Percentiles rank a stretch among this genome's conserved stretches.
Conservation (phyloP, 2,797 vertebrate species). For the Arctocebus calabarensis region DNA sequence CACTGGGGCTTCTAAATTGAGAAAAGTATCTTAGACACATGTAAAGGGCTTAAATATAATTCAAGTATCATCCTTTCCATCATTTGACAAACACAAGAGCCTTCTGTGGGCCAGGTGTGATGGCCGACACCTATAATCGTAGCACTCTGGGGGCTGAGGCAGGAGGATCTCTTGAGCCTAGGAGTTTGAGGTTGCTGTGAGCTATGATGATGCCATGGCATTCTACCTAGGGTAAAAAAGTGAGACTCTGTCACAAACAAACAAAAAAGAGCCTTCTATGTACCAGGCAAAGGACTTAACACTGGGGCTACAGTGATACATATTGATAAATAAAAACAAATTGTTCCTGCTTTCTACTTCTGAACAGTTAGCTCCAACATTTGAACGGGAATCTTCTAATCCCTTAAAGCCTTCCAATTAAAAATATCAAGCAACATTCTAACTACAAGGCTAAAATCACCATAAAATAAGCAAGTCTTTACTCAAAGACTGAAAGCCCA, state of each 20-base stretch:
- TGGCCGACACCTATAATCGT: no score
- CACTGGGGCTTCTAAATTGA: background rate
- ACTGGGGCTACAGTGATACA: background rate
- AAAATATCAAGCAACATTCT: constrained; percentile 20
- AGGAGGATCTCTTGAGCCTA: no score
- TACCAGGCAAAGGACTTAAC: background rate
- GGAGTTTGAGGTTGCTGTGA: no score
- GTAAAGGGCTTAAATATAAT: background rate
- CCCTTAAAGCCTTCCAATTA: background rate
- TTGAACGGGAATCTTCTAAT: background rate
- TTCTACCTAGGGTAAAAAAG: no score
- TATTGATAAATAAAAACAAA: background rate
- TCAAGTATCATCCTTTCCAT: background rate
- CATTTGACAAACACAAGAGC: background rate
- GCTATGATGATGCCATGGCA: no score
- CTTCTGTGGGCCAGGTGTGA: background rate
- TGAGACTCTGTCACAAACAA: no score
- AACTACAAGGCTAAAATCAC: background rate
- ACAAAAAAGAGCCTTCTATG: background rate
- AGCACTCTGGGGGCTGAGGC: no score
- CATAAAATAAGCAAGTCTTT: background rate
- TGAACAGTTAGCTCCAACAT: background rate
- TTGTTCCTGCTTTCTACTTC: background rate
- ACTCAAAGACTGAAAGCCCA: background rate
- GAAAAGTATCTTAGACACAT: background rate